A percentile compares a stretch with the other conserved stretches of the same genome.
Evolutionary conservation across 2,888 invertebrate genomes (phyloP).

Genomic region (Lutraria lutraria): DNA sequence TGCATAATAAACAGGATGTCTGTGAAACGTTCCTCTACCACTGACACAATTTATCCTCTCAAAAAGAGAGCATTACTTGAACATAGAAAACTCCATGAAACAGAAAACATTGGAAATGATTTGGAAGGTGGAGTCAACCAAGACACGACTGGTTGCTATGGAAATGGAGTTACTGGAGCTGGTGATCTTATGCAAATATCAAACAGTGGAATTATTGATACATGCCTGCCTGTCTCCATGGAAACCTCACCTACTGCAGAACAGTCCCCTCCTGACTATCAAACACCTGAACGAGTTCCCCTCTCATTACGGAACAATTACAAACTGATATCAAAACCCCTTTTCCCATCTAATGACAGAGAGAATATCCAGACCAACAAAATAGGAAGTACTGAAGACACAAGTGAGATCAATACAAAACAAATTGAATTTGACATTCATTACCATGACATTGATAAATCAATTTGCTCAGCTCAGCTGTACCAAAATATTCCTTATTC

Average conservation of each 20-base stretch:
- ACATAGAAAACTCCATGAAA: conserved; percentile 40
- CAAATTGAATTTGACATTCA: not conserved
- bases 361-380: not conserved
- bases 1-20: conserved; percentile 35
- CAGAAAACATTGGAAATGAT: not conserved
- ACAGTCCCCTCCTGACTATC: conserved; percentile 42
- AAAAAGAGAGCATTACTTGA: conserved; percentile 65
- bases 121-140: not conserved
- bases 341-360: conserved; percentile 51
- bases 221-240: conserved; percentile 9
- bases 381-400: not conserved
- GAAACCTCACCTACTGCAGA: conserved; percentile 50
- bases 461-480: too few species aligned
- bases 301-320: not conserved
- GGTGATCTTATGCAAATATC: conserved; percentile 48
- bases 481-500: not conserved
- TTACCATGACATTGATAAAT: not conserved
- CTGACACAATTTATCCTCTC: conserved; percentile 57
- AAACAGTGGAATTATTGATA: conserved; percentile 43
- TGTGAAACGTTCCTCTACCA: conserved; percentile 33
- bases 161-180: not conserved
- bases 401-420: not conserved
- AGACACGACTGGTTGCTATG: not conserved
- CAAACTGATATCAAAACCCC: conserved; percentile 57
- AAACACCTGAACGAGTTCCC: conserved; percentile 62